phyloP scores from a whole-genome alignment of 2,888 invertebrate genomes.

The Rotaria magnacalcarata region DNA sequence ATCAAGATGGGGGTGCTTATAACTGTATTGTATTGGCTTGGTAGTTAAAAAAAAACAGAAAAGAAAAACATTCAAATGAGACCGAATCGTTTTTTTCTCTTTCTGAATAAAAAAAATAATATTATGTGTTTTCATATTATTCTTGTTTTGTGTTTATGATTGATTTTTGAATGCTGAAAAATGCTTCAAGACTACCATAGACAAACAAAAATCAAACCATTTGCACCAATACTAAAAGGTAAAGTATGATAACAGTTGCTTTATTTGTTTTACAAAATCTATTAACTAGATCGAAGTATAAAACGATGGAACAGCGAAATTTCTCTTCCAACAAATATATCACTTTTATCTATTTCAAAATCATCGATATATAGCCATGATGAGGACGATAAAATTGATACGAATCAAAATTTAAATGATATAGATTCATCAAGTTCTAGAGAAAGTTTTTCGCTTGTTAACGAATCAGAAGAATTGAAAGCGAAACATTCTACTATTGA shows the following conservation, averaged over 20 bases:
- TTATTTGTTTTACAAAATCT: background rate
- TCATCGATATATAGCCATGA: background rate
- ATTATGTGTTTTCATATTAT: background rate
- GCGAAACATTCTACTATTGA: background rate
- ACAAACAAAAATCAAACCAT: background rate
- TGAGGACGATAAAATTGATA: background rate
- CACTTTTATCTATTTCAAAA: background rate
- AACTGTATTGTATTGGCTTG: conserved; percentile 19
- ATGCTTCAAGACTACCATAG: conserved; percentile 2
- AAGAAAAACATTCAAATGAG: background rate
- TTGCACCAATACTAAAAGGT: background rate
- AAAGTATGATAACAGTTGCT: background rate
- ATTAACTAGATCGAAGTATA: background rate
- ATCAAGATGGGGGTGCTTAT: background rate
- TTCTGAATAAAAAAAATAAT: background rate
- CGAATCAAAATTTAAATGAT: background rate
- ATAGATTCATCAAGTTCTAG: background rate
- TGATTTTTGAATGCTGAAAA: background rate
- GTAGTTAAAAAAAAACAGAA: background rate
- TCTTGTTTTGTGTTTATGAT: background rate
- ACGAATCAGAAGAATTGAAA: background rate
- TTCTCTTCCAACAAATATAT: background rate
- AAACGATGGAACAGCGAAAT: background rate
- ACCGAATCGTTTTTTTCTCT: background rate
- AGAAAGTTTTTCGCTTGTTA: background rate